phyloP scores from a whole-genome alignment of 2,888 invertebrate species.

The Anthophora plumipes region DNA sequence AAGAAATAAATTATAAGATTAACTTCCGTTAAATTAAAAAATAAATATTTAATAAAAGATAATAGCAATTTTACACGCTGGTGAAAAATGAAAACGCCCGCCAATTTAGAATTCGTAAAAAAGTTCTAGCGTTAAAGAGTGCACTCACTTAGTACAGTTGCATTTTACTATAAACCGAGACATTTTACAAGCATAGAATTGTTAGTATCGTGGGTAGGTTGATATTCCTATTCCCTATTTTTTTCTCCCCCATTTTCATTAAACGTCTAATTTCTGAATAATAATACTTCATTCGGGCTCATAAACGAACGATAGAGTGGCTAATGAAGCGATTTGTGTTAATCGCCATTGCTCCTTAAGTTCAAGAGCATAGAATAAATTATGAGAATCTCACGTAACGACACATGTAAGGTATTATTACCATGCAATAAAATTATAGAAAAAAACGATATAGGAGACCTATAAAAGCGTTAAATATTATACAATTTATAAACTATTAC shows the following conservation, averaged over 20 bases:
- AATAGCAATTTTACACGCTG: no score
- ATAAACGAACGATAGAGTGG: slow-evolving; percentile 39
- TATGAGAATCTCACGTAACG: neutral
- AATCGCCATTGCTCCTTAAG: slow-evolving; percentile 61
- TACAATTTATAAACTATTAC: no score
- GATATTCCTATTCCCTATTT: slow-evolving; percentile 5
- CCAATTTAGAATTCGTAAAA: slow-evolving; percentile 29
- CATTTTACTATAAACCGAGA: slow-evolving; percentile 34
- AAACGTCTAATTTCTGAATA: slow-evolving; percentile 60
- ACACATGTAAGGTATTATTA: neutral
- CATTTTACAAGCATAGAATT: slow-evolving; percentile 33
- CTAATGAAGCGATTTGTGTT: slow-evolving; percentile 68
- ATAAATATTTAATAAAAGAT: no score
- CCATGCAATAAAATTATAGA: neutral
- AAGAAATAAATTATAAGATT: no score
- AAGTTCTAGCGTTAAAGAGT: no score
- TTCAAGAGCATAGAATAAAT: slow-evolving; percentile 12
- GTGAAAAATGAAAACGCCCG: slow-evolving; percentile 21
- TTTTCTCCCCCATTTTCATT: slow-evolving; percentile 15
- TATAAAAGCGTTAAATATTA: no score
- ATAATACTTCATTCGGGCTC: slow-evolving; percentile 65
- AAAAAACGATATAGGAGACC: neutral
- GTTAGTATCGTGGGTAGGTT: slow-evolving; percentile 35
- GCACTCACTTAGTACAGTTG: slow-evolving; percentile 48
- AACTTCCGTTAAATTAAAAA: no score